Percentiles rank a stretch among this genome's conserved stretches.
These are phyloP conservation scores for Lordiphosa clarofinis DNA, from an alignment of 1,140 invertebrate genomes.

Conservation along the genomic window DNA sequence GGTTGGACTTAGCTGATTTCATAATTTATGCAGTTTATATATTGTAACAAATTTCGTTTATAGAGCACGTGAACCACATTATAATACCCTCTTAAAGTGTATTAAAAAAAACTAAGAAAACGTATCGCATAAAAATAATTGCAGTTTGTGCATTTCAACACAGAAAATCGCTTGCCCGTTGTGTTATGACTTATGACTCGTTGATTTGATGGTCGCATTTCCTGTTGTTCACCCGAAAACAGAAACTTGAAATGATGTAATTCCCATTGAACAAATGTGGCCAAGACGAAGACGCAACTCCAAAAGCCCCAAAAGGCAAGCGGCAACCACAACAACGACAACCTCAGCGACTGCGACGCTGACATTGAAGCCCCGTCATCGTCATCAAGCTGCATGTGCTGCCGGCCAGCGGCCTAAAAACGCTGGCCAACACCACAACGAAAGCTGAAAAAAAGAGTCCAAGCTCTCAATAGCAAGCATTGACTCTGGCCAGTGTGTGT, in stretches of 20 bases:
- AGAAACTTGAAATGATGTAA: conserved; percentile 51
- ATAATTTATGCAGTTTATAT: too few relatives aligned
- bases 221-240: conserved; percentile 33
- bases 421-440: conserved; percentile 29
- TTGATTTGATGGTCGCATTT: conserved; percentile 35
- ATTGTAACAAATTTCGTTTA: too few relatives aligned
- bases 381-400: conserved; percentile 11
- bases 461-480: conserved; percentile 55
- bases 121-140: conserved; percentile 47
- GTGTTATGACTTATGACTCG: conserved; percentile 17
- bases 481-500: conserved; percentile 34
- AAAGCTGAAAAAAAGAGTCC: conserved; percentile 44
- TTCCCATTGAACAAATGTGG: conserved; percentile 48
- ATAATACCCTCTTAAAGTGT: not conserved
- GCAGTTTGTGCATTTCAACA: conserved; percentile 59
- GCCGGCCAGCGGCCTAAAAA: conserved; percentile 62
- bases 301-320: conserved; percentile 17
- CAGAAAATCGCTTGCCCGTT: conserved; percentile 10
- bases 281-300: conserved; percentile 48
- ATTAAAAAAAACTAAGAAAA: conserved; percentile 15
- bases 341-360: conserved; percentile 3
- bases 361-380: conserved; percentile 19
- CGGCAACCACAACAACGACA: conserved; percentile 21
- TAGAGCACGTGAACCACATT: too few relatives aligned
- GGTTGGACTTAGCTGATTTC: too few relatives aligned